A percentile compares a stretch with the other conserved stretches of the same genome.
phyloP scores from a whole-genome alignment of 2,888 invertebrate genomes.

The Podabrus alpinus region DNA sequence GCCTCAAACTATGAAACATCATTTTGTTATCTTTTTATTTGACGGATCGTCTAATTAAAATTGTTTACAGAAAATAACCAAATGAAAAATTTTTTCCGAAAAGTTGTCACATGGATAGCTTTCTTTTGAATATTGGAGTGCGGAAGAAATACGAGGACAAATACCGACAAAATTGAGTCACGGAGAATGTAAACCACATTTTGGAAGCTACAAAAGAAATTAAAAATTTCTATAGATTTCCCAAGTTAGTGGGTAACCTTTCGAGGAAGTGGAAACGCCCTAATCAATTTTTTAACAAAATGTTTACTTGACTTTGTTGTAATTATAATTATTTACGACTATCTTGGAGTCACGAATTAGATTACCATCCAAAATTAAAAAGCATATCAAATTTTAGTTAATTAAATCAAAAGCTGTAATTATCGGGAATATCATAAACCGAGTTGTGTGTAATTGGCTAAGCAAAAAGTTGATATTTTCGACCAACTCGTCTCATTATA shows the following conservation, averaged over 20 bases:
- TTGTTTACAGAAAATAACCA: too few relatives aligned
- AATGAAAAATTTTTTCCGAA: too few relatives aligned
- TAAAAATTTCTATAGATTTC: background rate
- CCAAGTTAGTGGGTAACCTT: background rate
- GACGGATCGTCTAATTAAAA: too few relatives aligned
- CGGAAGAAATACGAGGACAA: too few relatives aligned
- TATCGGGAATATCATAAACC: background rate
- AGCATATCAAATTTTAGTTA: background rate
- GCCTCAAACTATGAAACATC: too few relatives aligned
- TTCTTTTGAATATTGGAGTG: too few relatives aligned
- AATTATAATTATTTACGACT: background rate
- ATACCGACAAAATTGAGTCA: too few relatives aligned
- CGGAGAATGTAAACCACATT: background rate
- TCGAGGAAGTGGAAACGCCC: background rate
- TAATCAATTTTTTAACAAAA: background rate
- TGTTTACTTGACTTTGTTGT: background rate
- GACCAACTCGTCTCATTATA: background rate
- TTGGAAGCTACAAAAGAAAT: background rate
- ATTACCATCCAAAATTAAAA: background rate
- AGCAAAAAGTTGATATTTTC: background rate
- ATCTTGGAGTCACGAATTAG: background rate
- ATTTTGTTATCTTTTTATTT: too few relatives aligned
- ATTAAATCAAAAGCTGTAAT: slow-evolving; percentile 2
- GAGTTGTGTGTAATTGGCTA: background rate
- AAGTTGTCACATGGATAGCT: too few relatives aligned